Percentiles rank a stretch among this genome's conserved stretches.
These are phyloP conservation scores for Metacarcinus magister DNA, from an alignment of 2,888 invertebrate species.

Conservation along the genomic window DNA sequence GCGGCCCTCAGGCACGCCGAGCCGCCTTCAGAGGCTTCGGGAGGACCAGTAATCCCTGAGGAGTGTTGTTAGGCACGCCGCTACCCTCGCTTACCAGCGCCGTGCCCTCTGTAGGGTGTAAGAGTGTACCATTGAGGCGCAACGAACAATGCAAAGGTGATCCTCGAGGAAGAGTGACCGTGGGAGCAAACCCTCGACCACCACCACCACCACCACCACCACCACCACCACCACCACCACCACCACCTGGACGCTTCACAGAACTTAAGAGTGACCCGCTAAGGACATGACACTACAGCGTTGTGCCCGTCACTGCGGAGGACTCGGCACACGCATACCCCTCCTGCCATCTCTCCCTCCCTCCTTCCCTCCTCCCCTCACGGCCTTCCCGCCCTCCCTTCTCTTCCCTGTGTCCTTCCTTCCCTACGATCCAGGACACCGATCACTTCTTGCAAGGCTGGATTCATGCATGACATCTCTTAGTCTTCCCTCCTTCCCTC, in stretches of 20 bases:
- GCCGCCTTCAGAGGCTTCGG: neutral
- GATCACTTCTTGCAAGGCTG: neutral
- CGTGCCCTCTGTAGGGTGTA: neutral
- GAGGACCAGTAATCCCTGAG: neutral
- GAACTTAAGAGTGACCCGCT: neutral
- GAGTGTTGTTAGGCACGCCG: neutral
- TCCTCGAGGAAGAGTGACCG: neutral
- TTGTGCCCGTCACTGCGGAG: neutral
- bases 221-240: too few species aligned
- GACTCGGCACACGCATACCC: neutral
- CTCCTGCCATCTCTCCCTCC: neutral
- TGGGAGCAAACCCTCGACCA: neutral
- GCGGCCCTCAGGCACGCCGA: conserved; percentile 7
- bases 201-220: neutral
- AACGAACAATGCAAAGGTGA: neutral
- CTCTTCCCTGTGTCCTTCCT: neutral
- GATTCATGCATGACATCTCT: neutral
- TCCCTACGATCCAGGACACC: neutral
- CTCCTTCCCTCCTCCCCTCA: neutral
- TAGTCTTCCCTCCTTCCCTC: neutral
- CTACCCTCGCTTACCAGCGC: neutral
- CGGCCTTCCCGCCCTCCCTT: neutral
- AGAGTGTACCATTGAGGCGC: neutral
- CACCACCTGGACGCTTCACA: too few species aligned
- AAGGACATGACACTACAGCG: neutral